Conservation (phyloP, 2,888 invertebrate genomes). For the Cerastis leucographa region DNA sequence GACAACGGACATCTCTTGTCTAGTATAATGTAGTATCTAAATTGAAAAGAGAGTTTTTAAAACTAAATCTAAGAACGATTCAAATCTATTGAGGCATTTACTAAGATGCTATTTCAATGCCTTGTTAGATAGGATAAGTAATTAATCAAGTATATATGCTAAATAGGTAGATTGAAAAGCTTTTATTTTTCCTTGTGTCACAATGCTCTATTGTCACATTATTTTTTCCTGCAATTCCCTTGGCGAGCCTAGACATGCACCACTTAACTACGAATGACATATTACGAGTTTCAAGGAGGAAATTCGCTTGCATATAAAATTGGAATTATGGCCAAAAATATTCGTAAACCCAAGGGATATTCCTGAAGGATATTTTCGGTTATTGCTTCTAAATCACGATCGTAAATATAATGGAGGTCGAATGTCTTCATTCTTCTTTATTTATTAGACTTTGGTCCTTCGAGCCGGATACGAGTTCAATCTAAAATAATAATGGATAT, state of each 20-base stretch:
- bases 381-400: conserved; percentile 70
- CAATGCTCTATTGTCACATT: conserved; percentile 6
- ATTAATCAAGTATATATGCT: not conserved
- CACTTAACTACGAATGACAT: conserved; percentile 46
- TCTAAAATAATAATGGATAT: conserved; percentile 53
- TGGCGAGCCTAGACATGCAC: conserved; percentile 18
- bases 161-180: not conserved
- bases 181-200: not conserved
- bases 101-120: not conserved
- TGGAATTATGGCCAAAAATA: conserved; percentile 41
- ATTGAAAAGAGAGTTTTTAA: conserved; percentile 14
- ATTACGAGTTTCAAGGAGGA: conserved; percentile 34
- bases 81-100: not conserved
- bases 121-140: not conserved
- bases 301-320: conserved; percentile 31
- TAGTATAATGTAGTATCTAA: conserved; percentile 28
- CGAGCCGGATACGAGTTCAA: conserved; percentile 49
- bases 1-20: conserved; percentile 19
- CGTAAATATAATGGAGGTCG: conserved; percentile 77
- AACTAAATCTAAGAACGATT: conserved; percentile 4
- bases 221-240: conserved; percentile 19
- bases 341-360: conserved; percentile 37
- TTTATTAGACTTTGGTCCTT: conserved; percentile 68
- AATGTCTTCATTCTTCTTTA: conserved; percentile 75
- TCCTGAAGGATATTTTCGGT: conserved; percentile 51